Conservation (phyloP, 2,113 vertebrate species). For the Tamias sibiricus region DNA sequence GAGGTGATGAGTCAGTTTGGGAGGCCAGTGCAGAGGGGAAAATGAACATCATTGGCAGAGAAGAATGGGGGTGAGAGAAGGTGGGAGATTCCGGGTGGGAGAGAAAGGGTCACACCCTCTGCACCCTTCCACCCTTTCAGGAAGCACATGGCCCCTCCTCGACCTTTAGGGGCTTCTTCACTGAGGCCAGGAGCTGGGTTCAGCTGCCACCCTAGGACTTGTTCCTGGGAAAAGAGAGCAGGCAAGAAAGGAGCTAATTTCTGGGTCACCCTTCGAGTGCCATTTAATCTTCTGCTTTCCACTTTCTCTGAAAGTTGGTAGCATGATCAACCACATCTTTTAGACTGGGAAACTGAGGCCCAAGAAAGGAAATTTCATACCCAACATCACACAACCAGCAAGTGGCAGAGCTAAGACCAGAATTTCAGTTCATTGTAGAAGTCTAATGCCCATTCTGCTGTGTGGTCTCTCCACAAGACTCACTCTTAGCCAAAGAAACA, state of each 20-base stretch:
- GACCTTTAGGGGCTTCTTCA: not conserved
- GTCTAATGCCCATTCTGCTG: not conserved
- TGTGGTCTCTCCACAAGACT: not conserved
- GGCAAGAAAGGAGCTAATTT: not conserved
- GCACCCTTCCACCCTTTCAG: slow-evolving; percentile 20
- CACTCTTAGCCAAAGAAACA: slow-evolving; percentile 8
- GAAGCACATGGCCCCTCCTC: slow-evolving; percentile 13
- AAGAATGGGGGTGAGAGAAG: slow-evolving; percentile 67
- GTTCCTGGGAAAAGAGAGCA: not conserved
- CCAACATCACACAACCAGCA: not conserved
- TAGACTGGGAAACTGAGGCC: not conserved
- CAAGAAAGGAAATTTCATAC: not conserved
- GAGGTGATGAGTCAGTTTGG: slow-evolving; percentile 83
- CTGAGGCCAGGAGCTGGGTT: not conserved
- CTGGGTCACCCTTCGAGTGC: not conserved
- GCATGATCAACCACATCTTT: not conserved
- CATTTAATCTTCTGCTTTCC: not conserved
- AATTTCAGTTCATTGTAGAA: not conserved
- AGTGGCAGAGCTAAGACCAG: not conserved
- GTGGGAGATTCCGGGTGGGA: slow-evolving; percentile 75
- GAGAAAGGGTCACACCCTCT: slow-evolving; percentile 62
- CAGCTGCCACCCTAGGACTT: not conserved
- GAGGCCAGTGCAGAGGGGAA: slow-evolving; percentile 77
- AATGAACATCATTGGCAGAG: slow-evolving; percentile 80
- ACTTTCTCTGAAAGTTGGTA: not conserved